Base-by-base conservation (phyloP, 30 jellyfish, hydroid and myxozoan species). In the Aurelia sp. region DNA sequence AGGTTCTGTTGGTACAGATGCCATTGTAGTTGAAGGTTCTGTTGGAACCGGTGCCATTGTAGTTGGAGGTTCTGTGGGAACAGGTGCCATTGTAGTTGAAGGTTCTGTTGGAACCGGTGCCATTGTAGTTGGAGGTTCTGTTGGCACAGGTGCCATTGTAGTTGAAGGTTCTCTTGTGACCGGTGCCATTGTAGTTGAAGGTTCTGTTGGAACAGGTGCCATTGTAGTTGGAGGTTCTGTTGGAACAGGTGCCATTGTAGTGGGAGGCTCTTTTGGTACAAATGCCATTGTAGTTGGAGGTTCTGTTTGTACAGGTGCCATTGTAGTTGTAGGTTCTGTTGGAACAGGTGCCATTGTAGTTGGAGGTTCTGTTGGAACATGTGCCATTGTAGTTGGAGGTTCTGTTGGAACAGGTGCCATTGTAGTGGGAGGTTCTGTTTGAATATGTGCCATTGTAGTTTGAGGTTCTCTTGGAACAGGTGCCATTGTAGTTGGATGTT, bases 281-380 rank as follows among this genome's bases (percentile, higher is more conserved):
- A 58, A 4, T 1, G 74, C 74, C 30, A 33, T 66, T 27, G 57
- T 66, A n/a, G 57, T 66, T 66, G 77, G 47, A 3, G 3, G 47
- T 35, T 35, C 47, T 35, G 47, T 35, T 35, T 35, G 6, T 35
- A 35, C 47, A 35, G 47, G 47, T 3, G 47, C 47, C 47, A 35
- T 35, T 35, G 47, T 35, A 35, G 5, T 66, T 66, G 77, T 12
- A 21, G 55, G 57, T 66, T 66, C 77, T 19, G 77, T 66, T 9
- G 52, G 52, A 21, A 13, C 74, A 1, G 37, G 37, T 4, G 74
- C 74, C 74, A 13, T 21, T 63, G 74, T 17, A 13, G 30, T 63
- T 63, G 74, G 15, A 6, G 37, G 37, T 19, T 13, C 35, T 19
- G 74, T 63, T 63, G 10, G 0, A 6, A 12, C 35, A 19, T 40